Conservation (phyloP, 2,113 vertebrate species). For the Vulpes vulpes region DNA sequence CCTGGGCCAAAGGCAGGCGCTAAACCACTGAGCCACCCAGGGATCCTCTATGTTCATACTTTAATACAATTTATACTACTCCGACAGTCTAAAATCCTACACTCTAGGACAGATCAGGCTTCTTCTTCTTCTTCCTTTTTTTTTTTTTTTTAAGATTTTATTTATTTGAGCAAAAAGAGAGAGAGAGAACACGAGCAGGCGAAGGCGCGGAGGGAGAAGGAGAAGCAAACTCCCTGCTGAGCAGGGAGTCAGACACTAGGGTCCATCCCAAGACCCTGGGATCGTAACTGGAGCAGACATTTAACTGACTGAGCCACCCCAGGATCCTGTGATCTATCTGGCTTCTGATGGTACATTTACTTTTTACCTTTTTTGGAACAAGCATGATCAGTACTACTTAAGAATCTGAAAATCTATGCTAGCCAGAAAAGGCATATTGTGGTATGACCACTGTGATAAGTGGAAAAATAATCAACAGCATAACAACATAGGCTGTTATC, state of each 20-base stretch:
- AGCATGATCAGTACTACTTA: not conserved
- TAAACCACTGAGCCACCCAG: too few species aligned
- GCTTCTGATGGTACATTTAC: not conserved
- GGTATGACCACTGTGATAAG: not conserved
- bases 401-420: constrained; percentile 8
- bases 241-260: not conserved
- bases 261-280: not conserved
- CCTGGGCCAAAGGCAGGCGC: too few species aligned
- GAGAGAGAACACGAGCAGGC: not conserved
- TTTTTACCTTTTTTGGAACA: constrained; percentile 21
- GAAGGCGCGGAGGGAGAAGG: not conserved
- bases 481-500: not conserved
- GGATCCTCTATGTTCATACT: not conserved
- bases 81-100: not conserved
- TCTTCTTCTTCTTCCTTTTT: not conserved
- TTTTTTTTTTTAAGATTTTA: not conserved
- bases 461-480: not conserved
- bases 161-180: not conserved
- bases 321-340: not conserved
- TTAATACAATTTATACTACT: not conserved
- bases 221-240: not conserved
- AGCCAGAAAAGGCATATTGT: not conserved
- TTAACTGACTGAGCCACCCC: not conserved
- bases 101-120: not conserved
- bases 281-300: not conserved